Evolutionary conservation across 1,140 invertebrate species (phyloP).

Genomic region (Galendromus occidentalis): DNA sequence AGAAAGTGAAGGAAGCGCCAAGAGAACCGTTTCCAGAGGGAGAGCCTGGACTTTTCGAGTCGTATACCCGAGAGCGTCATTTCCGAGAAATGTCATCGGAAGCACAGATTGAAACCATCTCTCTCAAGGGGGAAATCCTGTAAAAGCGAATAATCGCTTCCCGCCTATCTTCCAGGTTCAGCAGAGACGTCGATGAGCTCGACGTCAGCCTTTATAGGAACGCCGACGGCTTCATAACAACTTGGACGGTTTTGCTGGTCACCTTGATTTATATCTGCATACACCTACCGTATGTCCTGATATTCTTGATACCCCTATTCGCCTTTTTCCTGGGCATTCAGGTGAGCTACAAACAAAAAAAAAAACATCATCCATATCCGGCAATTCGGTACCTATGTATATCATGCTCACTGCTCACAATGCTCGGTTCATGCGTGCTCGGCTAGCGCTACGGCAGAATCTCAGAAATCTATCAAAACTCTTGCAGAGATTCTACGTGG

Average conservation of each 20-base stretch:
- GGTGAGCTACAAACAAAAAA: not conserved
- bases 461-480: too few species aligned
- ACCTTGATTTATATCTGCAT: not conserved
- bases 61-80: too few species aligned
- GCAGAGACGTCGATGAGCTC: not conserved
- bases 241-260: not conserved
- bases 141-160: too few species aligned
- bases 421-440: not conserved
- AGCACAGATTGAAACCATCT: too few species aligned
- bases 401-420: not conserved
- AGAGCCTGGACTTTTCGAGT: too few species aligned
- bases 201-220: not conserved
- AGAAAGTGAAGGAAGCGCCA: not conserved
- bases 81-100: too few species aligned
- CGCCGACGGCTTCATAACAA: not conserved
- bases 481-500: slow-evolving; percentile 74
- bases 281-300: not conserved
- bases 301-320: too few species aligned
- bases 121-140: too few species aligned
- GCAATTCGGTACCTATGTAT: not conserved
- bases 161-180: not conserved
- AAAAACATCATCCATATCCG: not conserved
- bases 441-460: too few species aligned
- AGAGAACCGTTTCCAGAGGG: too few species aligned
- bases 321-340: too few species aligned